Conservation (phyloP, 2,888 invertebrate species). For the Melanotus villosus region DNA sequence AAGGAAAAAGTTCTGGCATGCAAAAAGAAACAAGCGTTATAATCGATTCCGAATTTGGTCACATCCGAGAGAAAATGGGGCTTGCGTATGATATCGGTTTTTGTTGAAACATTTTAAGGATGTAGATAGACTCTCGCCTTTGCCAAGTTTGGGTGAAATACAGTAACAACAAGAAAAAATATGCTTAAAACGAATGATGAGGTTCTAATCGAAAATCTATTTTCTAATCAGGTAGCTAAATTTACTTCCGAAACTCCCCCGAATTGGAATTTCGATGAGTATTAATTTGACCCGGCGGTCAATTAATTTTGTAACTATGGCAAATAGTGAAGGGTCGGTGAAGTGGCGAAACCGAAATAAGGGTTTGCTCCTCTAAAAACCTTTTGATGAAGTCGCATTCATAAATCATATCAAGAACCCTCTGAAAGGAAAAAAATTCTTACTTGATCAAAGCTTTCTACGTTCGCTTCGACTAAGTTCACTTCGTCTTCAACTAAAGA, state of each 20-base stretch:
- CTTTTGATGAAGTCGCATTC: slow-evolving; percentile 13
- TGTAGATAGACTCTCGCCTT: slow-evolving; percentile 4
- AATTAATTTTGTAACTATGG: slow-evolving; percentile 17
- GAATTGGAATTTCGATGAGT: slow-evolving; percentile 16
- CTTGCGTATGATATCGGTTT: background rate
- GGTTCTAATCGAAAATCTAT: slow-evolving; percentile 16
- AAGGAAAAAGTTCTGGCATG: too few species aligned
- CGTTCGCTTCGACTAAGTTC: slow-evolving; percentile 3
- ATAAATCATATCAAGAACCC: slow-evolving; percentile 28
- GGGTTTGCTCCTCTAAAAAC: background rate
- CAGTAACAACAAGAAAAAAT: background rate
- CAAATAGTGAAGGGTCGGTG: background rate
- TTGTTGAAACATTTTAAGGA: background rate
- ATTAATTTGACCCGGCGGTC: slow-evolving; percentile 10
- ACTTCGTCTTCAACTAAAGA: too few species aligned
- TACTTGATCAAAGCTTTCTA: slow-evolving; percentile 19
- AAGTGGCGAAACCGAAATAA: background rate
- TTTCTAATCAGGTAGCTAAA: background rate
- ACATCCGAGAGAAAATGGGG: slow-evolving; percentile 1
- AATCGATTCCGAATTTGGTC: slow-evolving; percentile 23
- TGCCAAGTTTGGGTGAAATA: slow-evolving; percentile 4
- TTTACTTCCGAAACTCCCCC: background rate
- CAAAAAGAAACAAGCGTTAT: slow-evolving; percentile 21
- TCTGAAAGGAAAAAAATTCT: slow-evolving; percentile 1
- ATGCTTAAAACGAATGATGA: background rate